Evolutionary conservation across 2,797 vertebrate genomes (phyloP).

Genomic region (Coreius guichenoti): DNA sequence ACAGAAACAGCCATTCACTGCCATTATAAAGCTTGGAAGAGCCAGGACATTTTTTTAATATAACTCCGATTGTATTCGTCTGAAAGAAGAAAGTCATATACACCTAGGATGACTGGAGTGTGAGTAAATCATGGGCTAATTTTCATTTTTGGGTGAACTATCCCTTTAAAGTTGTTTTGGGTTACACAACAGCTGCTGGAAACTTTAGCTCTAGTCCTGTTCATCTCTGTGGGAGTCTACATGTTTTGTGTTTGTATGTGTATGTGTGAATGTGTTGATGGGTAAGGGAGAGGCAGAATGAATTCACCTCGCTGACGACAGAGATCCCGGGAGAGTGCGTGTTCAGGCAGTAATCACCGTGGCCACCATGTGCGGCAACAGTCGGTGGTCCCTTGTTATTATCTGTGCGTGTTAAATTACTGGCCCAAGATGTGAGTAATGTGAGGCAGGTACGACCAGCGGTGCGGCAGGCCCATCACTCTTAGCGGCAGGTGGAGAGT

Average conservation of each 20-base stretch:
- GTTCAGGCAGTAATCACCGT: conserved; percentile 78
- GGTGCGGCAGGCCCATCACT: conserved; percentile 43
- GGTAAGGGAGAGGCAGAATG: conserved; percentile 62
- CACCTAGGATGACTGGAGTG: no score
- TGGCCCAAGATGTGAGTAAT: conserved; percentile 51
- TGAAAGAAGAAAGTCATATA: no score
- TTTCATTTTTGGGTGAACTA: not conserved
- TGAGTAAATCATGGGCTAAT: no score
- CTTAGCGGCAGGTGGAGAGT: conserved; percentile 37
- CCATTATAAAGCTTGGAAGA: no score
- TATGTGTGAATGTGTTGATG: conserved; percentile 41
- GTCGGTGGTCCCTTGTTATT: conserved; percentile 63
- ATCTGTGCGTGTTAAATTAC: conserved; percentile 61
- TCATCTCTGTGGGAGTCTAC: conserved; percentile 3
- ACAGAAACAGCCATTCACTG: no score
- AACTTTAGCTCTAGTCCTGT: not conserved
- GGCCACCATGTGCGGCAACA: conserved; percentile 72
- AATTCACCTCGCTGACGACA: conserved; percentile 73
- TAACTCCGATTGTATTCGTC: no score
- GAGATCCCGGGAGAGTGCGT: conserved; percentile 70
- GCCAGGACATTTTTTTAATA: no score
- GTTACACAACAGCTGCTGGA: not conserved
- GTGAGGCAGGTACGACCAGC: conserved; percentile 33
- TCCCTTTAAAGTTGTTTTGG: not conserved
- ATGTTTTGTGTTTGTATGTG: conserved; percentile 17